Conservation (phyloP, 30 jellyfish, hydroid and myxozoan genomes). For the Hydractinia symbiolongicarpus region DNA sequence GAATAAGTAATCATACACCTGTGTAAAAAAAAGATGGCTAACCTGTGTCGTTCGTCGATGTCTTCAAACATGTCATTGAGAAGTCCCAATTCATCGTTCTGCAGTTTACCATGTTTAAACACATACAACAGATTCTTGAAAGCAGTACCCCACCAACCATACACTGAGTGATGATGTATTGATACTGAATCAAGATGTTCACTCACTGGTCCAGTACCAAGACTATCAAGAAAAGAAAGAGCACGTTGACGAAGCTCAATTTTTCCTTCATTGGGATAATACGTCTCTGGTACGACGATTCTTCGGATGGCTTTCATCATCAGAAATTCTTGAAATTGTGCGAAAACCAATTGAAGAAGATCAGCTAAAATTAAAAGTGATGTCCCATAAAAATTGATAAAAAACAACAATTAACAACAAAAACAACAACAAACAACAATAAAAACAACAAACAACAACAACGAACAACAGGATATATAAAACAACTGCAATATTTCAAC, state of each 20-base stretch:
- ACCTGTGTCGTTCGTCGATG: slow-evolving; percentile 14
- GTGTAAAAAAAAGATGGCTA: too few relatives aligned
- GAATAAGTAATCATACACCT: too few relatives aligned
- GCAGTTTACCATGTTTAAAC: neutral
- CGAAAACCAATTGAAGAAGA: slow-evolving; percentile 26
- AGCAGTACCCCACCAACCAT: slow-evolving; percentile 35
- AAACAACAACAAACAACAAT: too few relatives aligned
- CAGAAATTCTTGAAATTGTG: slow-evolving; percentile 30
- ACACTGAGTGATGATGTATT: slow-evolving; percentile 16
- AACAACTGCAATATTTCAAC: too few relatives aligned
- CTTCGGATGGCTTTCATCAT: slow-evolving; percentile 18
- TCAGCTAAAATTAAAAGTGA: slow-evolving; percentile 2
- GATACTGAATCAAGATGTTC: slow-evolving; percentile 27
- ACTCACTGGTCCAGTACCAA: slow-evolving; percentile 32
- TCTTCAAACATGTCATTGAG: slow-evolving; percentile 10
- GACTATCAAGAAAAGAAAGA: slow-evolving; percentile 11
- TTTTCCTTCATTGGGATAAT: slow-evolving; percentile 33
- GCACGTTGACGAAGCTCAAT: slow-evolving; percentile 41
- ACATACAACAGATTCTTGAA: neutral
- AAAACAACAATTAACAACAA: too few relatives aligned
- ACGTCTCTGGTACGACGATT: slow-evolving; percentile 29
- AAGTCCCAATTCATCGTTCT: neutral
- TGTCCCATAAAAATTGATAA: too few relatives aligned
- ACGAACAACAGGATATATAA: too few relatives aligned
- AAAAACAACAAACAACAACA: too few relatives aligned